Conservation (phyloP, 2,113 vertebrate genomes). For the Fulica atra region DNA sequence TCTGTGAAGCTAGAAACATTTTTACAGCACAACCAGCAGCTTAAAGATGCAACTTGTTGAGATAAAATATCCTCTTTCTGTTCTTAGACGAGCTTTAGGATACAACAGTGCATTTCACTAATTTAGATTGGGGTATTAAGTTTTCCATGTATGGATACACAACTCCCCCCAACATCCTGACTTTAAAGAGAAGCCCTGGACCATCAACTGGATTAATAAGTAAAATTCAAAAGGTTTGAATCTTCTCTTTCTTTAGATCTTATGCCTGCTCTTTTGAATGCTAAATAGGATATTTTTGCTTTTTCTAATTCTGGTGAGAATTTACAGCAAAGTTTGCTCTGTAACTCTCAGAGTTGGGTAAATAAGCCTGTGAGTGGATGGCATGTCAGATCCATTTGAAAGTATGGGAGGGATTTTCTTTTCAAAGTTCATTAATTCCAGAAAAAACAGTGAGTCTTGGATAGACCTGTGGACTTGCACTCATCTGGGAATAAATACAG, state of each 20-base stretch:
- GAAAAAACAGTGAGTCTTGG: neutral
- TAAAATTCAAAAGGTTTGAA: neutral
- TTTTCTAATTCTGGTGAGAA: neutral
- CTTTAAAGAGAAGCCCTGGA: neutral
- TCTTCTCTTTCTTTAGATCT: neutral
- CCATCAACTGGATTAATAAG: neutral
- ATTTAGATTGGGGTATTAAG: neutral
- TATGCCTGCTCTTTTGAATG: neutral
- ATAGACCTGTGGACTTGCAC: neutral
- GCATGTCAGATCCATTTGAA: neutral
- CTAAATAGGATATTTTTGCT: neutral
- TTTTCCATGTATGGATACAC: neutral
- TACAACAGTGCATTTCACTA: neutral
- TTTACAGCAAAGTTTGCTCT: neutral
- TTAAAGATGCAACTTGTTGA: neutral
- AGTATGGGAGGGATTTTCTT: neutral
- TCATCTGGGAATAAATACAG: neutral
- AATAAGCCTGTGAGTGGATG: neutral
- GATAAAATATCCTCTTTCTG: neutral
- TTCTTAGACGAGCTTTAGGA: neutral
- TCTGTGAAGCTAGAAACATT: neutral
- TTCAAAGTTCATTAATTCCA: neutral
- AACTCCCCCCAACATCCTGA: neutral
- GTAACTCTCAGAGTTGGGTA: neutral
- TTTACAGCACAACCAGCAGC: neutral